Evolutionary conservation across 2,113 vertebrate genomes (phyloP).

Genomic region (Paradoxurus hermaphroditus): DNA sequence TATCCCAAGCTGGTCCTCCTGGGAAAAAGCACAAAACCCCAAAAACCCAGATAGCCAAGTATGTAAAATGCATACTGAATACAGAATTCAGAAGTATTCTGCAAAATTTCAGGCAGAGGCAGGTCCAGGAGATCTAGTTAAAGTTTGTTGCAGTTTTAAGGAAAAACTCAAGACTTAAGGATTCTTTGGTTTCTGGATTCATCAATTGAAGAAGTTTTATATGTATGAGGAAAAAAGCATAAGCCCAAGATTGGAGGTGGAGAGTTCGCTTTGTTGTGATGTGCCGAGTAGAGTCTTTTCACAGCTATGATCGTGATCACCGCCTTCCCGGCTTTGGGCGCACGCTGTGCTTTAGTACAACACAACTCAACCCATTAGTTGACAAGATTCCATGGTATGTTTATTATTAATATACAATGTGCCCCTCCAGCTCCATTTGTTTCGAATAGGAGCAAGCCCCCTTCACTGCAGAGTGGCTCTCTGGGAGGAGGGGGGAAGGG

Average conservation of each 20-base stretch:
- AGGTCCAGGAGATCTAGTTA: not conserved
- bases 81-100: not conserved
- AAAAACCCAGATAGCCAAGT: not conserved
- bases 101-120: not conserved
- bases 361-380: not conserved
- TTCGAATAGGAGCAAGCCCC: not conserved
- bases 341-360: not conserved
- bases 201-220: not conserved
- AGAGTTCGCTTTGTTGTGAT: not conserved
- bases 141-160: not conserved
- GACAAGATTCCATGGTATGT: not conserved
- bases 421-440: not conserved
- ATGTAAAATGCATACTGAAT: not conserved
- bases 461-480: not conserved
- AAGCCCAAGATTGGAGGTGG: not conserved
- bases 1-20: not conserved
- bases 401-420: not conserved
- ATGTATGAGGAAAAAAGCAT: not conserved
- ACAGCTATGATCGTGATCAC: fast-evolving
- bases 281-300: fast-evolving
- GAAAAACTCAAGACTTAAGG: not conserved
- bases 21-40: not conserved
- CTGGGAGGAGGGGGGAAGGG: not conserved
- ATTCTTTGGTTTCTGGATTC: not conserved
- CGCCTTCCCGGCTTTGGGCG: fast-evolving